Percentiles rank a stretch among this genome's conserved stretches.
These are phyloP conservation scores for Agrilus planipennis DNA, from an alignment of 1,140 invertebrate genomes.

Conservation along the genomic window DNA sequence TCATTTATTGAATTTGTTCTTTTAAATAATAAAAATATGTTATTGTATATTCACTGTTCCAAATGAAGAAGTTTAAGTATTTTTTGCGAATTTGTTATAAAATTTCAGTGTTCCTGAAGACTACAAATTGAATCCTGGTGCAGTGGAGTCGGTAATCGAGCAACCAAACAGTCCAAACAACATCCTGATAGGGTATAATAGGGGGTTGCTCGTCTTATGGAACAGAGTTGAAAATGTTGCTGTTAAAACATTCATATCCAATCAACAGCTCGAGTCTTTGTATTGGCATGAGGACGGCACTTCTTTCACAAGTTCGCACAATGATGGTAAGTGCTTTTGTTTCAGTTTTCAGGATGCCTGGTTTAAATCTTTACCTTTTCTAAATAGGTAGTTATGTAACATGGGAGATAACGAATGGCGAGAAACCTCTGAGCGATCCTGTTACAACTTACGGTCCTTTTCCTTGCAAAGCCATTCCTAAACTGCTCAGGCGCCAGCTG, in stretches of 20 bases:
- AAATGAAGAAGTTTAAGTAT: too few relatives aligned
- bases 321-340: constrained; percentile 54
- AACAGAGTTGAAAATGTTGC: constrained; percentile 54
- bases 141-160: constrained; percentile 83
- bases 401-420: constrained; percentile 55
- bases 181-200: constrained; percentile 84
- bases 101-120: constrained; percentile 74
- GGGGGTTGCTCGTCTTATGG: constrained; percentile 88
- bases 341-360: not conserved
- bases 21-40: too few relatives aligned
- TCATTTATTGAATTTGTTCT: too few relatives aligned
- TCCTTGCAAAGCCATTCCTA: constrained; percentile 88
- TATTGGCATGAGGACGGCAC: constrained; percentile 65
- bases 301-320: constrained; percentile 88
- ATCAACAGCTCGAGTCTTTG: constrained; percentile 85
- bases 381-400: constrained; percentile 43
- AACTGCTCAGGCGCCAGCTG: constrained; percentile 47
- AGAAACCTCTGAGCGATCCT: constrained; percentile 55
- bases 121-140: constrained; percentile 90
- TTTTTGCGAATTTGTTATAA: too few relatives aligned
- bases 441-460: constrained; percentile 84
- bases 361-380: not conserved
- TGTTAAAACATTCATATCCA: constrained; percentile 64
- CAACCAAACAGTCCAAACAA: constrained; percentile 71
- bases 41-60: too few relatives aligned